Percentiles rank a stretch among this genome's conserved stretches.
phyloP scores from a whole-genome alignment of 2,888 invertebrate species.

The Tetranychus truncatus region DNA sequence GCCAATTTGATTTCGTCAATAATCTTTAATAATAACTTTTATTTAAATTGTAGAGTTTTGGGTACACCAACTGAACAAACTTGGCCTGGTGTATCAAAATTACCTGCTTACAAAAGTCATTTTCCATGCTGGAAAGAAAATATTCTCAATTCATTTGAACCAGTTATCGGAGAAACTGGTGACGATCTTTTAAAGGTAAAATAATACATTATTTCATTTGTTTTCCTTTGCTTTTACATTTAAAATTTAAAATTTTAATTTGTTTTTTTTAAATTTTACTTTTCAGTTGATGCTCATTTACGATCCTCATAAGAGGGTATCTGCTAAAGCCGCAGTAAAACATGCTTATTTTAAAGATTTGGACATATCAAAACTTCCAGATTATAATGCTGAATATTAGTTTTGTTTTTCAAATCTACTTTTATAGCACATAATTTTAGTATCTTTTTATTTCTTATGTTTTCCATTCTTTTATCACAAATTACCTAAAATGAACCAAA shows the following conservation, averaged over 20 bases:
- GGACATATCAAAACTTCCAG: slow-evolving; percentile 32
- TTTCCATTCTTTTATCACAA: not conserved
- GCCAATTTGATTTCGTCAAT: no score
- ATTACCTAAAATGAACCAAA: slow-evolving; percentile 3
- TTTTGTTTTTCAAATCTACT: not conserved
- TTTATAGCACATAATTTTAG: no score
- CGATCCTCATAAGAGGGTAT: slow-evolving; percentile 68
- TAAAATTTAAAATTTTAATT: not conserved
- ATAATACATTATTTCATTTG: slow-evolving; percentile 48
- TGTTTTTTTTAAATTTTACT: not conserved
- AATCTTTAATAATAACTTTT: no score
- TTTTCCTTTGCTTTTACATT: slow-evolving; percentile 3
- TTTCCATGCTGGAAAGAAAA: slow-evolving; percentile 85
- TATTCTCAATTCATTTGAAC: slow-evolving; percentile 51
- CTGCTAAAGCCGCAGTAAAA: slow-evolving; percentile 56
- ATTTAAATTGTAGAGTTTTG: slow-evolving; percentile 46
- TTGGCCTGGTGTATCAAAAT: slow-evolving; percentile 79
- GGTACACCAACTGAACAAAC: slow-evolving; percentile 83
- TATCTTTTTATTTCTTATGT: not conserved
- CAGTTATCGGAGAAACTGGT: slow-evolving; percentile 53
- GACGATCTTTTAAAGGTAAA: slow-evolving; percentile 51
- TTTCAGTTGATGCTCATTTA: slow-evolving; percentile 66
- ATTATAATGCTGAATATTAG: slow-evolving; percentile 3
- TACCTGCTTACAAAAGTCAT: slow-evolving; percentile 82
- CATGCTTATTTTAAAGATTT: slow-evolving; percentile 76